Percentiles rank a stretch among this genome's conserved stretches.
These are phyloP conservation scores for Morus bassanus DNA, from an alignment of 2,797 vertebrate genomes.

Conservation along the genomic window DNA sequence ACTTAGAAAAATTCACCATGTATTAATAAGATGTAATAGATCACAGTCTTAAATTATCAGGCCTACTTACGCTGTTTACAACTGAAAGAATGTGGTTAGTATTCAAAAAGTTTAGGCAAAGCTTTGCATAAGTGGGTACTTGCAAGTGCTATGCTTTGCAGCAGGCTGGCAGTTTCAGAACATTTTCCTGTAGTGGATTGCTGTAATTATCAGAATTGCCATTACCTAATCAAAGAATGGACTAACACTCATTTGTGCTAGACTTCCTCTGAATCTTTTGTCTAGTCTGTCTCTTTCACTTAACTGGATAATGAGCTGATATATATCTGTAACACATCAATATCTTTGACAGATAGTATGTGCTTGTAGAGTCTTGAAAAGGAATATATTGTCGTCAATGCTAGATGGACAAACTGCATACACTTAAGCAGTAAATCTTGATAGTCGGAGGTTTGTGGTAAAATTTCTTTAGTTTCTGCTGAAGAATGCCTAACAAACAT, in stretches of 20 bases:
- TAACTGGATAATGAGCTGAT: neutral
- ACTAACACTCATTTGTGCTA: neutral
- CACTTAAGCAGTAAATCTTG: neutral
- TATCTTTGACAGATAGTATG: neutral
- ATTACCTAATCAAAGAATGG: constrained; percentile 40
- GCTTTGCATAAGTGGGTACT: neutral
- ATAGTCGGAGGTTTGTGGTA: neutral
- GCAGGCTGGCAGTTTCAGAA: constrained; percentile 7
- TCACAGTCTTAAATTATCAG: neutral
- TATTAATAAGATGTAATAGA: neutral
- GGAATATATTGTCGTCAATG: neutral
- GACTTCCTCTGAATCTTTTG: neutral
- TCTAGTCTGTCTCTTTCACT: neutral
- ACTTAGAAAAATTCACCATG: neutral
- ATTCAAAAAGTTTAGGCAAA: neutral
- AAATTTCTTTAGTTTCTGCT: neutral
- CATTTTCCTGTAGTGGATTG: constrained; percentile 6
- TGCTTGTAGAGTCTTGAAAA: neutral
- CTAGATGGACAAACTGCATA: neutral
- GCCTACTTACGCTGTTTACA: neutral
- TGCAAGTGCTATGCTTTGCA: neutral
- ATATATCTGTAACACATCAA: neutral
- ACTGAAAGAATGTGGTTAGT: neutral
- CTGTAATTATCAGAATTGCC: constrained; percentile 50
- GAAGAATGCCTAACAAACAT: neutral